Evolutionary conservation across 2,113 vertebrate species (phyloP).

Genomic region (Mormoops blainvillei): DNA sequence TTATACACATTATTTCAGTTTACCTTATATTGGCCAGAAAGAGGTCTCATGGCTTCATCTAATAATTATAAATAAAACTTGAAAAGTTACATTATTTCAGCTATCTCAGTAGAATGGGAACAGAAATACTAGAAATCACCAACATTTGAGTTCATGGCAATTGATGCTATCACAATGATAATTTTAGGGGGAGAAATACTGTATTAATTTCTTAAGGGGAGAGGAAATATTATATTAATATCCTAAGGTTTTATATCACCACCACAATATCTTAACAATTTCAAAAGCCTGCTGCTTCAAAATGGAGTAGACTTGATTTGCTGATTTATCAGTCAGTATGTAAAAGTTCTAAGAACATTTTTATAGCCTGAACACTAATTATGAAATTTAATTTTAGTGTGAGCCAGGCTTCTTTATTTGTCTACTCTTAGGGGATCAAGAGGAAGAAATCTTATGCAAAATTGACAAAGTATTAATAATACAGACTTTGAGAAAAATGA

Average conservation of each 20-base stretch:
- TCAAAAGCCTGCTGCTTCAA: slow-evolving; percentile 54
- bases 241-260: slow-evolving; percentile 10
- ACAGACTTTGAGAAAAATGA: slow-evolving; percentile 68
- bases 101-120: background rate
- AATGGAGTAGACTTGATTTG: slow-evolving; percentile 21
- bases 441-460: slow-evolving; percentile 55
- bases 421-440: slow-evolving; percentile 50
- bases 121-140: background rate
- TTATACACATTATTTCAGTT: background rate
- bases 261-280: slow-evolving; percentile 25
- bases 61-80: slow-evolving; percentile 3
- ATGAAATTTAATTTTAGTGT: slow-evolving; percentile 54
- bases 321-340: slow-evolving; percentile 59
- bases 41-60: background rate
- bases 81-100: background rate
- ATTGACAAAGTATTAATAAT: slow-evolving; percentile 65
- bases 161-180: background rate
- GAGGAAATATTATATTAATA: background rate
- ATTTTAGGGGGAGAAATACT: background rate
- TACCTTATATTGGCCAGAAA: background rate
- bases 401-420: slow-evolving; percentile 13
- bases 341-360: slow-evolving; percentile 55
- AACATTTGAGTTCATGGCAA: background rate
- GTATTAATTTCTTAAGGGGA: too few species aligned
- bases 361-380: slow-evolving; percentile 39